A percentile compares a stretch with the other conserved stretches of the same genome.
Conservation (phyloP, 2,113 vertebrate genomes). For the Ornithorhynchus anatinus region DNA sequence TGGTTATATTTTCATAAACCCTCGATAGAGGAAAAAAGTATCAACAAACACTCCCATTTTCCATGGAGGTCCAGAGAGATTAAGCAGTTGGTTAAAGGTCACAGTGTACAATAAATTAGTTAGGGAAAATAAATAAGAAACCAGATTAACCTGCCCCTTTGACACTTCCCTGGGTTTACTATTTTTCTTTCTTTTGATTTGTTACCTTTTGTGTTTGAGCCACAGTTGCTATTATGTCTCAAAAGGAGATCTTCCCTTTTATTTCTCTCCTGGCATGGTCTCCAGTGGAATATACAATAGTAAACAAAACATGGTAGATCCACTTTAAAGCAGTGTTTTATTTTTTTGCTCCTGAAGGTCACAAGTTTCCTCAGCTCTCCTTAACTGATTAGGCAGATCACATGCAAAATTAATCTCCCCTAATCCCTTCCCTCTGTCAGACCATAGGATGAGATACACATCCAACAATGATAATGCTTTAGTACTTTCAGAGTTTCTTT, state of each 20-base stretch:
- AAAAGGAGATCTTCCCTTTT: too few relatives aligned
- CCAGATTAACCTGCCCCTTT: too few relatives aligned
- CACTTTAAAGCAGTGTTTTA: conserved; percentile 16
- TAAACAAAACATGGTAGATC: conserved; percentile 22
- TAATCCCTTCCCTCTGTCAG: conserved; percentile 57
- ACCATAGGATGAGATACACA: conserved; percentile 43
- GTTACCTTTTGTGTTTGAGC: too few relatives aligned
- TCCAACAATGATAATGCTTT: conserved; percentile 52
- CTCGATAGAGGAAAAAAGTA: too few relatives aligned
- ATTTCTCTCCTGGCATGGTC: background rate
- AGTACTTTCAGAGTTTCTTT: conserved; percentile 41
- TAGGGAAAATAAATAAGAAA: background rate
- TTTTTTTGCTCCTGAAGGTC: conserved; percentile 55
- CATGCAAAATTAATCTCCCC: conserved; percentile 56
- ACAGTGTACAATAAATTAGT: background rate
- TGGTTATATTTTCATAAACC: too few relatives aligned
- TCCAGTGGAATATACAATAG: conserved; percentile 13
- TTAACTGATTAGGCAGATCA: conserved; percentile 58
- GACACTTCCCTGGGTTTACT: too few relatives aligned
- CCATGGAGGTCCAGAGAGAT: too few relatives aligned
- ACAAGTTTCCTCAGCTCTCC: conserved; percentile 5
- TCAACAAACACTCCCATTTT: too few relatives aligned
- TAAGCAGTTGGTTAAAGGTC: too few relatives aligned
- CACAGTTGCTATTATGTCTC: too few relatives aligned
- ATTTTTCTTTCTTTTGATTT: too few relatives aligned